Evolutionary conservation across 2,888 invertebrate genomes (phyloP).

Genomic region (Synergus itoensis): DNA sequence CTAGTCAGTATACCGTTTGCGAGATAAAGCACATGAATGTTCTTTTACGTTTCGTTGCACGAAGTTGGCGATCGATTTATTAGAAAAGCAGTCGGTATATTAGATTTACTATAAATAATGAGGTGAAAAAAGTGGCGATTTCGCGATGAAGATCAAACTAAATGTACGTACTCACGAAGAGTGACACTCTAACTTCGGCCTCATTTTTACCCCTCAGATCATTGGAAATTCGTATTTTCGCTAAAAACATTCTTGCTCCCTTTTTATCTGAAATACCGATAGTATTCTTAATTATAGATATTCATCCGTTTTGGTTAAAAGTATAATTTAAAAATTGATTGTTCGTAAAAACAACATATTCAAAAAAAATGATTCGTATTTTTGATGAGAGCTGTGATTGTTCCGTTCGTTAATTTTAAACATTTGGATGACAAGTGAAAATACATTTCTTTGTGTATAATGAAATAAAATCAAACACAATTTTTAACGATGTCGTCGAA

Average conservation of each 20-base stretch:
- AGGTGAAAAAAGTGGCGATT: conserved; percentile 6
- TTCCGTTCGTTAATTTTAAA: conserved; percentile 25
- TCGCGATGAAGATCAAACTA: conserved; percentile 28
- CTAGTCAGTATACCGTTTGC: conserved; percentile 72
- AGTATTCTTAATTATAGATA: conserved; percentile 27
- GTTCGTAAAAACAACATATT: conserved; percentile 4
- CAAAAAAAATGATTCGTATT: neutral
- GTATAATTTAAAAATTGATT: neutral
- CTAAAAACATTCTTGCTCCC: neutral
- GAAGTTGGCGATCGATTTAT: conserved; percentile 34
- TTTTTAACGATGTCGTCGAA: conserved; percentile 22
- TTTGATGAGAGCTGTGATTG: conserved; percentile 7
- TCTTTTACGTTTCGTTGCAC: conserved; percentile 47
- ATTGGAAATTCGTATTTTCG: neutral
- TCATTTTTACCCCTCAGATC: neutral
- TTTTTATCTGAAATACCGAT: neutral
- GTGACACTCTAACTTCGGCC: neutral
- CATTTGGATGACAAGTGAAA: conserved; percentile 13
- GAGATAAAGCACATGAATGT: conserved; percentile 62
- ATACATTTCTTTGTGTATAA: conserved; percentile 37
- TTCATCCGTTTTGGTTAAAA: conserved; percentile 9
- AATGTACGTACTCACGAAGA: conserved; percentile 37
- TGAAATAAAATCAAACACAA: conserved; percentile 41
- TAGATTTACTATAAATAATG: conserved; percentile 32
- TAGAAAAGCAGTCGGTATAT: conserved; percentile 30